A percentile compares a stretch with the other conserved stretches of the same genome.
These are phyloP conservation scores for Lepidocolaptes lacrymiger DNA, from an alignment of 2,797 vertebrate genomes.

Conservation along the genomic window DNA sequence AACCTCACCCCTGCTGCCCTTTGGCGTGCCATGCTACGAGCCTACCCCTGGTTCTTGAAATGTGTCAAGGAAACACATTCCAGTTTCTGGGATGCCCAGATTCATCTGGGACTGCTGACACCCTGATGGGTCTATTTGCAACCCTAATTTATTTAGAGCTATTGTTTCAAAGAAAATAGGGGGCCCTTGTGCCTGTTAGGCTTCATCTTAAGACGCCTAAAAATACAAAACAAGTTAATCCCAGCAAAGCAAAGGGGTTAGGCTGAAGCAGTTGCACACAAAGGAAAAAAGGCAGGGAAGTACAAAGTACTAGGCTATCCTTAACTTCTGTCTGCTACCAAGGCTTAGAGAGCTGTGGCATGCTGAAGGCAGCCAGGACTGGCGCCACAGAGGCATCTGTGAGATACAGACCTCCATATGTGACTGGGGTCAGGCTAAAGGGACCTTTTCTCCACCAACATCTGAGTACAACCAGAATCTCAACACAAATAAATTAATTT, in stretches of 20 bases:
- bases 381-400: neutral
- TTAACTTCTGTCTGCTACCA: neutral
- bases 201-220: neutral
- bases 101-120: neutral
- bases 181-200: neutral
- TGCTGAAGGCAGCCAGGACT: neutral
- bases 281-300: neutral
- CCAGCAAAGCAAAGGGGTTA: neutral
- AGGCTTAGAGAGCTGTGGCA: neutral
- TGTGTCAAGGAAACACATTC: neutral
- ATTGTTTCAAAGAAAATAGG: constrained; percentile 14
- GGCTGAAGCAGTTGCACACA: neutral
- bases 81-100: neutral
- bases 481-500: neutral
- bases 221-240: neutral
- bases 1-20: neutral
- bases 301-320: neutral
- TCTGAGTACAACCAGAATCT: neutral
- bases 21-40: neutral
- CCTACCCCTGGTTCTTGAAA: neutral
- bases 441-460: neutral
- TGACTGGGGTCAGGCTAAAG: neutral
- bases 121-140: neutral
- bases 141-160: neutral
- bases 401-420: neutral